These are phyloP conservation scores for Mus spicilegus DNA, from an alignment of 2,113 vertebrate species.

Conservation along the genomic window DNA sequence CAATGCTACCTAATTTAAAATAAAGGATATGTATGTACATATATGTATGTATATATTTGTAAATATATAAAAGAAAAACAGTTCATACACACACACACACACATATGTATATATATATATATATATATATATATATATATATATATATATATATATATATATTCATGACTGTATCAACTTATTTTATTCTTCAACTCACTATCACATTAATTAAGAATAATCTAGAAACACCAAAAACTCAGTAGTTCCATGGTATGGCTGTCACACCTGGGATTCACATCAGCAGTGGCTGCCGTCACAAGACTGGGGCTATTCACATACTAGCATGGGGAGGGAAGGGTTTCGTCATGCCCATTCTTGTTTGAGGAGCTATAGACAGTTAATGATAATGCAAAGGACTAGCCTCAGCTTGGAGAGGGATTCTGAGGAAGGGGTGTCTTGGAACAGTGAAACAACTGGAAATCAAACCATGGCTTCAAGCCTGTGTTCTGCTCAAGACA, in stretches of 20 bases:
- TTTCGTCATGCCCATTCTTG: not conserved
- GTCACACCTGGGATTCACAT: not conserved
- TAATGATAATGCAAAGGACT: not conserved
- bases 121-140: no score
- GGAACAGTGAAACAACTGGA: no score
- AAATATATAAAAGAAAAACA: not conserved
- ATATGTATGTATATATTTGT: not conserved
- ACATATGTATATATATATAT: no score
- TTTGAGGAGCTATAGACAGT: not conserved
- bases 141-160: no score
- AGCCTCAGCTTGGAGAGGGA: no score
- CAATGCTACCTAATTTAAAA: not conserved
- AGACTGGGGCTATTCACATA: not conserved
- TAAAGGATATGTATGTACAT: not conserved
- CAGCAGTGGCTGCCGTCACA: no score
- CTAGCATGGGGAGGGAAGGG: not conserved
- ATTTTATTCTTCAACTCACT: not conserved
- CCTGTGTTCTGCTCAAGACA: no score
- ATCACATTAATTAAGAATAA: not conserved
- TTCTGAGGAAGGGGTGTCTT: no score
- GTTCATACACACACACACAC: no score
- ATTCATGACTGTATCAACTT: not conserved
- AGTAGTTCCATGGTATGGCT: not conserved
- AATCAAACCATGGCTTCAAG: no score
- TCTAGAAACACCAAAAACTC: not conserved